A percentile compares a stretch with the other conserved stretches of the same genome.
Conservation (phyloP, 92 coral and sea anemone species). For the Palythoa grandiflora region DNA sequence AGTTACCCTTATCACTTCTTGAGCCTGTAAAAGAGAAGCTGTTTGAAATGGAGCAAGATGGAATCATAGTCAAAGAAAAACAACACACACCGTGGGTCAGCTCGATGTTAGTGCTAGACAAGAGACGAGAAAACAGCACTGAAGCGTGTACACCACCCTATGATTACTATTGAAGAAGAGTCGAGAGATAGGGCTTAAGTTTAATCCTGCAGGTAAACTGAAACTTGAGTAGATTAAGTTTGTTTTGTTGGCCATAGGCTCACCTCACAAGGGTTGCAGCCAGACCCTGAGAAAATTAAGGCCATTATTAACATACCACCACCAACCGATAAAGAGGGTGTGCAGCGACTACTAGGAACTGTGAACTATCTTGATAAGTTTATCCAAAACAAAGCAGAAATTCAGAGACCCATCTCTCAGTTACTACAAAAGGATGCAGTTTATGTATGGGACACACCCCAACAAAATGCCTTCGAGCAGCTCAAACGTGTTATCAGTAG, state of each 20-base stretch:
- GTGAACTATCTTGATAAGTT: constrained; percentile 66
- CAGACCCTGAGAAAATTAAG: constrained; percentile 60
- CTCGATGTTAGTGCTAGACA: constrained; percentile 61
- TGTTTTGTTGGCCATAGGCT: too few relatives aligned
- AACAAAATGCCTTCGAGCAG: constrained; percentile 47
- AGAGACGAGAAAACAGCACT: constrained; percentile 43
- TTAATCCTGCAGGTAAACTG: too few relatives aligned
- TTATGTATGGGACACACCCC: constrained; percentile 53
- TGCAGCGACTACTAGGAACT: constrained; percentile 51
- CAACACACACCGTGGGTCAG: constrained; percentile 57
- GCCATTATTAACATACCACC: constrained; percentile 62
- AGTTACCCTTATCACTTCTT: constrained; percentile 50
- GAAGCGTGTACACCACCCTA: constrained; percentile 24
- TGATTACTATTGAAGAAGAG: constrained; percentile 40
- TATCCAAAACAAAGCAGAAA: constrained; percentile 61
- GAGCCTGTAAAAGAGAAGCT: constrained; percentile 60
- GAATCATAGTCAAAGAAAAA: constrained; percentile 60
- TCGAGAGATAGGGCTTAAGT: too few relatives aligned
- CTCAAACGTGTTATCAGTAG: constrained; percentile 3
- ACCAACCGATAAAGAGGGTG: constrained; percentile 64
- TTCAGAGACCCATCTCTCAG: constrained; percentile 55
- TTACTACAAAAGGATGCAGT: constrained; percentile 42
- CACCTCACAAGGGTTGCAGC: too few relatives aligned
- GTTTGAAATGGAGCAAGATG: constrained; percentile 61
- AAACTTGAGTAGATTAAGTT: too few relatives aligned